Evolutionary conservation across 2,888 invertebrate genomes (phyloP), one percentile per base, ranked within the genome.

Genomic region (Cactoblastis cactorum): DNA sequence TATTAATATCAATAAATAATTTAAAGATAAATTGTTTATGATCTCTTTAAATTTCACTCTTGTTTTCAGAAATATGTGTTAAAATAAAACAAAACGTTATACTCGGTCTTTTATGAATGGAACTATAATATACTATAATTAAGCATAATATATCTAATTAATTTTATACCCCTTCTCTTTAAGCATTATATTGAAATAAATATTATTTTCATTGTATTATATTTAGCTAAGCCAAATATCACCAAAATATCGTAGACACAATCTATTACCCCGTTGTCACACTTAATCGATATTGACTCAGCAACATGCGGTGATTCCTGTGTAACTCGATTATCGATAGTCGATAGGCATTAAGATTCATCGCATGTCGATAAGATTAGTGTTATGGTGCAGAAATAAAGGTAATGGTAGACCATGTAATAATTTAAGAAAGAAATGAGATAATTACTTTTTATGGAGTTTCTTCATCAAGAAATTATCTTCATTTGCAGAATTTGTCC

Each of bases 341-440:
- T 43, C 43, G 43, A 43, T 43, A 22, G 15, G 17, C 12, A 28
- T 15, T 43, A 41, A 12, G 43, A 22, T 22, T 41, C 22, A 41
- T 41, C 8, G 39, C 19, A 22, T 41, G 22, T 41, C 39, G 39
- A 41, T 41, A 41, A 11, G 39, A 41, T 41, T 41, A 22, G 43
- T 14, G 28, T 32, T 43, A 49, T 57, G 55, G 56, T 54, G 56
- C 50, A 63, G 43, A 43, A 43, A 37, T 37, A 9, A 37, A 15
- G 17, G 17, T 9, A 11, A 43, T 24, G 15, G 15, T 71, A 71
- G 63, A 66, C 55, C 18, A 53, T 50, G 41, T 58, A 58, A 69
- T 67, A 72, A 72, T 75, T 70, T 71, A 61, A 66, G 72, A 64
- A 69, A 60, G 34, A 35, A 5, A 35, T 14, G 14, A n/a, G n/a